Base-by-base conservation (phyloP, 2,113 vertebrate genomes). In the Chroicocephalus ridibundus region DNA sequence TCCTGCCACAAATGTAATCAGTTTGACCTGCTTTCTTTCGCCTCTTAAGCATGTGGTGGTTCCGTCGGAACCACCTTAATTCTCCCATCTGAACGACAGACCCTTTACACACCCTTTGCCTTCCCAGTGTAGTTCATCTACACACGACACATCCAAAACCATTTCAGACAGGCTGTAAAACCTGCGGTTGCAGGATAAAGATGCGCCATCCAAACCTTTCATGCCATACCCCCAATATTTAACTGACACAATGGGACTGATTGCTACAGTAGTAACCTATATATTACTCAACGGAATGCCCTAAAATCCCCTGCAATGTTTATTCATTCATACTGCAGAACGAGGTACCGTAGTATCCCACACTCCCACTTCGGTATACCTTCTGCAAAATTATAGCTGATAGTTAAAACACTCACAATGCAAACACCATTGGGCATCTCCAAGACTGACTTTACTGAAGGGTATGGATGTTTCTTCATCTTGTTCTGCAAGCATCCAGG, bases 211-310 rank as follows among this genome's bases (percentile, higher is more conserved):
- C 36, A 32, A 34, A 47, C 11, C 34, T 70, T 65, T 51, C 6
- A 8, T 5, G 21, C 40, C 6, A 11, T 13, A 69, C 20, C 46
- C 26, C 7, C 4, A 0, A 20, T 52, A 52, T 20, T 51, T 36
- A 65, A 55, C 51, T 22, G 58, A 3, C 26, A 10, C 0, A 0
- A 17, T 2, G 13, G 38, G 15, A 76, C 15, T 8, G 29, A 32
- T 19, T 79, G 17, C 75, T 66, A 20, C 38, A 49, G 40, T 11
- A 58, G 24, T n/a, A 49, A 62, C 36, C 38, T 17, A 9, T 13
- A 17, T 10, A 57, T 32, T 11, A 24, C 20, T 26, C 12, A 29
- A n/a, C 29, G 71, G 40, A 57, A 77, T 49, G 32, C 40, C 76
- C 55, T 21, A 47, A 82, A 69, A 55, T n/a, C 36, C 52, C 22